Base-by-base conservation (phyloP, 1,140 invertebrate species). In the Eumeta japonica region DNA sequence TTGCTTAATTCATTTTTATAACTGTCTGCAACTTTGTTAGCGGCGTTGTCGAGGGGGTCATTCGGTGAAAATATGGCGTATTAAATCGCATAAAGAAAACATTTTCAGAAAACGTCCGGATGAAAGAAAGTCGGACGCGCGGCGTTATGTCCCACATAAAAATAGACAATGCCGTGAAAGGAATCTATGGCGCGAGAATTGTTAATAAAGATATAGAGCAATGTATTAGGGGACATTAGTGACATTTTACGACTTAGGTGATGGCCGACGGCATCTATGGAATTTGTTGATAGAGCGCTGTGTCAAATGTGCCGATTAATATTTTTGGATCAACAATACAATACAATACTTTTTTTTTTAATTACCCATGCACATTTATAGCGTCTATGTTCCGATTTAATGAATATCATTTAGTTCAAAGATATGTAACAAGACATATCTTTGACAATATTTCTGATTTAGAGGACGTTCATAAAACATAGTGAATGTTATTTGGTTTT, bases 161-260 rank as follows among this genome's bases (percentile, higher is more conserved):
- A 54, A 58, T 63, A 57, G 61, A 65, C 61, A 68, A 68, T 62
- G 55, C 53, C 45, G 52, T 57, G 49, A 62, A 66, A 62, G 59
- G 62, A 63, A 65, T 70, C 58, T 59, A 70, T 63, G 55, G 60
- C 50, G 52, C 52, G 54, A 48, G 68, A 68, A 73, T 65, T 67
- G 62, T 73, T 73, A 73, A 70, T 73, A 73, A 68, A 71, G 68
- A 68, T 70, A 67, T 71, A 62, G 59, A 63, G 58, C 53, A 49
- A 60, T 58, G 62, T 67, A 66, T 68, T 62, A 70, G 48, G 55
- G 58, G 57, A 64, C 53, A 73, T 73, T 73, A 70, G 68, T 58
- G 63, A 57, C 43, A 38, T 56, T 73, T 72, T 68, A 73, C 52
- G 65, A 57, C 34, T 39, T 36, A 37, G 54, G 55, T 63, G 53